Conservation (phyloP, 2,888 invertebrate species). For the Lithophane semibrunnea region DNA sequence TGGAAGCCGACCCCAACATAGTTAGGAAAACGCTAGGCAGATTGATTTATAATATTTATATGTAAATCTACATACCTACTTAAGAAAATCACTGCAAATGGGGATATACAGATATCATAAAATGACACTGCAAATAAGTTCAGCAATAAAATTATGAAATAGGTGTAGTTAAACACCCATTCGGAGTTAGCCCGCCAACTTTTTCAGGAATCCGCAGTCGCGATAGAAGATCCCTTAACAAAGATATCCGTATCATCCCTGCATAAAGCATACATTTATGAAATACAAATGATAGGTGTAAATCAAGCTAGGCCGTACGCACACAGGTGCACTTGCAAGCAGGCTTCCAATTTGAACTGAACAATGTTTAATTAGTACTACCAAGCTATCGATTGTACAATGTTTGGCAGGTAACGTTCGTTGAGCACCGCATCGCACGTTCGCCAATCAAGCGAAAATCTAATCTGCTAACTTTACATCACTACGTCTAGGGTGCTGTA, state of each 20-base stretch:
- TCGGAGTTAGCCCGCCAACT: background rate
- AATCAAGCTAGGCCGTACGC: slow-evolving; percentile 45
- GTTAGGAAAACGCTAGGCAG: too few species aligned
- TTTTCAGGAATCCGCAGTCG: background rate
- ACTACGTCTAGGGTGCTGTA: slow-evolving; percentile 16
- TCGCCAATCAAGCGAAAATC: slow-evolving; percentile 60
- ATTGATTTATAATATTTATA: background rate
- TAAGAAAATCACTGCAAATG: background rate
- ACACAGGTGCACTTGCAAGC: slow-evolving; percentile 44
- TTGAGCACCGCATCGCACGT: slow-evolving; percentile 48
- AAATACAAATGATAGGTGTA: slow-evolving; percentile 58
- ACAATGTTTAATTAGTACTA: slow-evolving; percentile 65
- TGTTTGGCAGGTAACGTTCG: slow-evolving; percentile 51
- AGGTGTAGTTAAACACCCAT: background rate
- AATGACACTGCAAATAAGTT: background rate
- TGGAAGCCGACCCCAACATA: too few species aligned
- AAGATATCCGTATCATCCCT: slow-evolving; percentile 30
- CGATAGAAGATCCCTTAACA: background rate
- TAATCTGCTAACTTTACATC: slow-evolving; percentile 54
- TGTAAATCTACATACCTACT: background rate
- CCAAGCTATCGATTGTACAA: slow-evolving; percentile 53
- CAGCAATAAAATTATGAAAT: background rate
- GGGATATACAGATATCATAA: background rate
- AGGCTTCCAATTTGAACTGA: slow-evolving; percentile 58
- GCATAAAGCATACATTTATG: slow-evolving; percentile 46